Conservation (phyloP, 2,888 invertebrate species). For the Eupsilia transversa region DNA sequence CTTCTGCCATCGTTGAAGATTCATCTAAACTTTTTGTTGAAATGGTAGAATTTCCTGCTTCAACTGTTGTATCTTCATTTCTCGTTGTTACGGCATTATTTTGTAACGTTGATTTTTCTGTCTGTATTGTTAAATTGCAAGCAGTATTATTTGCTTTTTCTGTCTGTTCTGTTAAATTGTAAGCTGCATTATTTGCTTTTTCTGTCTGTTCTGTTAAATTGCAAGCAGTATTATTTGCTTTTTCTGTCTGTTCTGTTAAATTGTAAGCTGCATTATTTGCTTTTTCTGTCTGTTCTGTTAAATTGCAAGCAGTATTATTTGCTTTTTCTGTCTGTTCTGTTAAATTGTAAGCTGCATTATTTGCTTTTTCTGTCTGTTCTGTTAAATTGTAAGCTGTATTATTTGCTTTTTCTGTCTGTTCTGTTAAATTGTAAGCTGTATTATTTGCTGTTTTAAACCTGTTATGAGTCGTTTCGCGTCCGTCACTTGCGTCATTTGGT, state of each 20-base stretch:
- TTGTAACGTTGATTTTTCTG: neutral
- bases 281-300: neutral
- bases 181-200: no score
- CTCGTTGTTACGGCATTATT: neutral
- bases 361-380: neutral
- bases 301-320: no score
- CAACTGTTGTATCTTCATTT: neutral
- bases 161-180: no score
- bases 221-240: neutral
- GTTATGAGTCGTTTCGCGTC: neutral
- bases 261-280: neutral
- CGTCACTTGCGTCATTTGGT: no score
- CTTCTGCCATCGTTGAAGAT: neutral
- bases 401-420: neutral
- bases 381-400: neutral
- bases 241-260: neutral
- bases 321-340: no score
- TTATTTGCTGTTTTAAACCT: neutral
- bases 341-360: neutral
- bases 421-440: neutral
- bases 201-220: neutral
- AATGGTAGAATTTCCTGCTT: neutral
- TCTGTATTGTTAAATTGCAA: neutral
- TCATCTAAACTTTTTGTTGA: neutral
- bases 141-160: neutral